Evolutionary conservation across 2,888 invertebrate species (phyloP).

Genomic region (Polietes domitor): DNA sequence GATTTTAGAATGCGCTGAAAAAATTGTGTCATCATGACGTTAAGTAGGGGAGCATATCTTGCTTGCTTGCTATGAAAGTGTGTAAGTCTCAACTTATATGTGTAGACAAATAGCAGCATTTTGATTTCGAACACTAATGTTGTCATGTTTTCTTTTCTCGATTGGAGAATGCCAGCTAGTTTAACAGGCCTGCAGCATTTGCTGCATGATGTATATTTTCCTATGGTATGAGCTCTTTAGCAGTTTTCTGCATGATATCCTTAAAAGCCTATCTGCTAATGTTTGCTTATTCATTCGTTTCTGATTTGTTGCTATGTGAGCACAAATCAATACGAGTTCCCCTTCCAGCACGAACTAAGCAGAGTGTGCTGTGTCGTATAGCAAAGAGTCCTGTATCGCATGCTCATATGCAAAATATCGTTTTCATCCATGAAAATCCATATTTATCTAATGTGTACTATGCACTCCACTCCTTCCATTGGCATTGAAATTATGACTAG

Average conservation of each 20-base stretch:
- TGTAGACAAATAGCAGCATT: neutral
- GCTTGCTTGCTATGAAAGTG: neutral
- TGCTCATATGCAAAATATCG: slow-evolving; percentile 36
- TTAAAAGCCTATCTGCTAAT: slow-evolving; percentile 47
- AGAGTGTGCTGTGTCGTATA: neutral
- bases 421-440: slow-evolving; percentile 38
- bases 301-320: slow-evolving; percentile 41
- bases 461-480: slow-evolving; percentile 7
- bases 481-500: slow-evolving; percentile 59
- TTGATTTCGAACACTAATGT: no score
- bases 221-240: slow-evolving; percentile 57
- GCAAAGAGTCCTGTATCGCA: slow-evolving; percentile 3
- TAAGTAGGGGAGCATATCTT: neutral
- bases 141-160: no score
- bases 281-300: slow-evolving; percentile 54
- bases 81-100: neutral
- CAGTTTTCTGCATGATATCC: slow-evolving; percentile 65
- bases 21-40: slow-evolving; percentile 30
- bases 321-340: neutral
- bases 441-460: slow-evolving; percentile 53
- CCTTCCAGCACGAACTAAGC: neutral
- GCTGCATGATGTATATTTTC: slow-evolving; percentile 22
- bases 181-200: neutral
- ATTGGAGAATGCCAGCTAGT: no score
- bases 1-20: neutral